A percentile compares a stretch with the other conserved stretches of the same genome.
These are phyloP conservation scores for Aspidapion aeneum DNA, from an alignment of 2,888 invertebrate genomes.

Conservation along the genomic window DNA sequence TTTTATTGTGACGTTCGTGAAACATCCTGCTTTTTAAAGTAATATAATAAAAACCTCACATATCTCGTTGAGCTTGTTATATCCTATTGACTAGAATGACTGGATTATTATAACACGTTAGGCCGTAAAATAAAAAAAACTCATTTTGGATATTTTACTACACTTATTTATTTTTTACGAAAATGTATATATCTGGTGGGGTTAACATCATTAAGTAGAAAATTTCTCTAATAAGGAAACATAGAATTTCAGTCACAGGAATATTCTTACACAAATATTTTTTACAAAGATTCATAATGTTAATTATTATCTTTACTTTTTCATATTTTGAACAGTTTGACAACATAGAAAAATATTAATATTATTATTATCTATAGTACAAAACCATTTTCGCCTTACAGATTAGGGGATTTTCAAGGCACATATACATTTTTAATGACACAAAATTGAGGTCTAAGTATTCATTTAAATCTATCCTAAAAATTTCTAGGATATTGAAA, in stretches of 20 bases:
- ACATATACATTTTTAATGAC: conserved; percentile 47
- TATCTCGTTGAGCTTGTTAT: too few species aligned
- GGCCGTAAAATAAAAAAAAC: not conserved
- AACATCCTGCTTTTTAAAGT: too few species aligned
- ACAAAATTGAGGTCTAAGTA: too few species aligned
- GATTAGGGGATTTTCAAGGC: conserved; percentile 53
- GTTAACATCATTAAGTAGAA: conserved; percentile 40
- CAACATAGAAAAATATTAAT: conserved; percentile 71
- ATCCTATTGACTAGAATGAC: too few species aligned
- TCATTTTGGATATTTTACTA: conserved; percentile 21
- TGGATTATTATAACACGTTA: too few species aligned
- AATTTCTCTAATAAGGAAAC: conserved; percentile 37
- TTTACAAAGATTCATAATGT: not conserved
- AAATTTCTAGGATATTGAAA: too few species aligned
- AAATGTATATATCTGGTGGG: conserved; percentile 41
- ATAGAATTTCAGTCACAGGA: conserved; percentile 41
- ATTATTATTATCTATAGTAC: conserved; percentile 56
- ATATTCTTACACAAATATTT: conserved; percentile 18
- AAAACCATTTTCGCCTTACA: conserved; percentile 63
- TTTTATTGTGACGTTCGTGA: too few species aligned
- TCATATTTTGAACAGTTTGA: conserved; percentile 47
- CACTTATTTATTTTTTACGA: conserved; percentile 36
- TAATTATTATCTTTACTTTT: conserved; percentile 2
- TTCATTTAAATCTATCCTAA: too few species aligned
- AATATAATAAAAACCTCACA: too few species aligned